A percentile compares a stretch with the other conserved stretches of the same genome.
phyloP scores from a whole-genome alignment of 2,888 invertebrate species.

The Pterostichus madidus region DNA sequence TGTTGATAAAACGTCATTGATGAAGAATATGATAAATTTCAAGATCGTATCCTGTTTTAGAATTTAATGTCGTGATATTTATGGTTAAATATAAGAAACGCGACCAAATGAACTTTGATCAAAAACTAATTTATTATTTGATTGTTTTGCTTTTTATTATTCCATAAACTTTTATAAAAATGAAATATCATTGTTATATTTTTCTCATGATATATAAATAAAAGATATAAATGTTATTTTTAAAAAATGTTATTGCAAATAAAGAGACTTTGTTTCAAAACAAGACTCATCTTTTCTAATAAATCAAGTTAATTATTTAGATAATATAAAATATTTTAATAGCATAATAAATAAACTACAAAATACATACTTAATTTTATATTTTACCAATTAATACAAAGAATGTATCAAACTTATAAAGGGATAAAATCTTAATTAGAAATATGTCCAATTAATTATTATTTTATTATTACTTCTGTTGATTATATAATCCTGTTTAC shows the following conservation, averaged over 20 bases:
- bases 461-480: too few species aligned
- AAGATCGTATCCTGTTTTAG: conserved; percentile 23
- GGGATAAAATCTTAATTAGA: too few species aligned
- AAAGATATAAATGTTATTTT: not conserved
- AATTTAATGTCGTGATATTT: conserved; percentile 22
- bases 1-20: conserved; percentile 49
- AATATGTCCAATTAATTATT: too few species aligned
- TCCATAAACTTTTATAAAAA: not conserved
- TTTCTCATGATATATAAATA: not conserved
- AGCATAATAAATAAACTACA: too few species aligned
- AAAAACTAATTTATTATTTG: conserved; percentile 8
- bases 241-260: not conserved
- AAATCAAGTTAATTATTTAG: too few species aligned
- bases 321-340: too few species aligned
- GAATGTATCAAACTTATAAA: too few species aligned
- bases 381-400: too few species aligned
- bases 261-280: too few species aligned
- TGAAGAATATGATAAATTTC: conserved; percentile 13
- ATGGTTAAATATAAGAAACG: not conserved
- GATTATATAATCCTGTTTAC: not conserved
- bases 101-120: not conserved
- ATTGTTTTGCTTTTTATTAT: not conserved
- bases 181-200: not conserved
- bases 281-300: too few species aligned
- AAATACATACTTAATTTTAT: too few species aligned